A percentile compares a stretch with the other conserved stretches of the same genome.
These are phyloP conservation scores for Sebastes matsubarae DNA, from an alignment of 2,797 vertebrate species.

Conservation along the genomic window DNA sequence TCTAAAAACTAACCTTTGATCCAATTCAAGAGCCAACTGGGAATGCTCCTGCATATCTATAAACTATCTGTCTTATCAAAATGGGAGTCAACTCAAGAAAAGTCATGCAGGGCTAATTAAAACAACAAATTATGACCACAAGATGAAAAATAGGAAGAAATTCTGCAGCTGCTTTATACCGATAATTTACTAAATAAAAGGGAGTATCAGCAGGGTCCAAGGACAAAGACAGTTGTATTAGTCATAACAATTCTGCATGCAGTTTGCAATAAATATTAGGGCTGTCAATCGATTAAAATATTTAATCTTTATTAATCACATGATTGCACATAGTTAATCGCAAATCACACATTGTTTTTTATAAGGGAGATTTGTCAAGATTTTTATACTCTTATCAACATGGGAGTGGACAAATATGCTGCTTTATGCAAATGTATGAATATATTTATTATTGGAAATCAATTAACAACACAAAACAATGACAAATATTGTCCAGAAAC, in stretches of 20 bases:
- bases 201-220: not conserved
- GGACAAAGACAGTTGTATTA: not conserved
- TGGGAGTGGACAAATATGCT: too few relatives aligned
- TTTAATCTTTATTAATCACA: too few relatives aligned
- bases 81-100: conserved; percentile 16
- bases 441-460: too few relatives aligned
- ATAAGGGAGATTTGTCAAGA: too few relatives aligned
- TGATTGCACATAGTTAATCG: too few relatives aligned
- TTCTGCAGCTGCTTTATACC: not conserved
- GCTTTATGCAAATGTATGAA: too few relatives aligned
- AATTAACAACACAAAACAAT: too few relatives aligned
- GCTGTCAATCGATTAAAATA: too few relatives aligned
- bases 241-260: not conserved
- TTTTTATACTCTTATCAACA: rapidly evolving
- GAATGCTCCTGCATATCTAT: conserved; percentile 5
- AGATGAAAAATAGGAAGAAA: not conserved
- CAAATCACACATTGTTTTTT: too few relatives aligned
- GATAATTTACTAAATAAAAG: too few relatives aligned
- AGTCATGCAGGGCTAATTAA: not conserved
- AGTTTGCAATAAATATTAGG: not conserved
- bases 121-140: not conserved
- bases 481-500: too few relatives aligned
- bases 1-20: conserved; percentile 40
- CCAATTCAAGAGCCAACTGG: conserved; percentile 30
- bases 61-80: conserved; percentile 28